Evolutionary conservation across 2,113 vertebrate genomes (phyloP).

Genomic region (Colius striatus): DNA sequence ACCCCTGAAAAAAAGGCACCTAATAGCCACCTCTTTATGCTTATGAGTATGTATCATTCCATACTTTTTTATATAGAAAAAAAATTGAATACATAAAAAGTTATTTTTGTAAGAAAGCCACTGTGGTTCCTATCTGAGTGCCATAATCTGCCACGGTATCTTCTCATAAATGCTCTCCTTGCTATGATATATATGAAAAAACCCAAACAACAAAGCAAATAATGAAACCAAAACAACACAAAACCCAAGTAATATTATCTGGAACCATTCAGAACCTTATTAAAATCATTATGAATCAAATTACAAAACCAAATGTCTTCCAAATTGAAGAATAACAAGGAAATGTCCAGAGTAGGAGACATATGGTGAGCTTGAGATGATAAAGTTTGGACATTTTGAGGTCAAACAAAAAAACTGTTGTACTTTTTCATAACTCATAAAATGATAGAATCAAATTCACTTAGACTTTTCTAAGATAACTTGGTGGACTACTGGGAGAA

Average conservation of each 20-base stretch:
- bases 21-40: constrained; percentile 63
- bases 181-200: not conserved
- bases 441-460: not conserved
- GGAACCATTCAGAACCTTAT: constrained; percentile 21
- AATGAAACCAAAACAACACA: not conserved
- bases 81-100: constrained; percentile 56
- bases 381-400: constrained; percentile 47
- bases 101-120: constrained; percentile 48
- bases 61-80: constrained; percentile 32
- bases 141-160: not conserved
- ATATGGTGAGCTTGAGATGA: constrained; percentile 6
- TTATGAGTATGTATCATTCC: constrained; percentile 54
- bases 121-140: constrained; percentile 35
- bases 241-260: not conserved
- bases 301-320: constrained; percentile 43
- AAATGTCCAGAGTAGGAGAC: constrained; percentile 8
- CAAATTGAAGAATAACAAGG: not conserved
- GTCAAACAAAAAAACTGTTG: not conserved
- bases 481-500: not conserved
- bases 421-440: not conserved
- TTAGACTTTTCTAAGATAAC: not conserved
- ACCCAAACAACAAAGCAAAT: not conserved
- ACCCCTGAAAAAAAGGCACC: constrained; percentile 28
- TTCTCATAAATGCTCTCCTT: constrained; percentile 24
- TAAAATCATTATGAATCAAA: constrained; percentile 52